Evolutionary conservation across 2,113 vertebrate species (phyloP), one percentile per base, ranked within the genome.

Genomic region (Merops nubicus): DNA sequence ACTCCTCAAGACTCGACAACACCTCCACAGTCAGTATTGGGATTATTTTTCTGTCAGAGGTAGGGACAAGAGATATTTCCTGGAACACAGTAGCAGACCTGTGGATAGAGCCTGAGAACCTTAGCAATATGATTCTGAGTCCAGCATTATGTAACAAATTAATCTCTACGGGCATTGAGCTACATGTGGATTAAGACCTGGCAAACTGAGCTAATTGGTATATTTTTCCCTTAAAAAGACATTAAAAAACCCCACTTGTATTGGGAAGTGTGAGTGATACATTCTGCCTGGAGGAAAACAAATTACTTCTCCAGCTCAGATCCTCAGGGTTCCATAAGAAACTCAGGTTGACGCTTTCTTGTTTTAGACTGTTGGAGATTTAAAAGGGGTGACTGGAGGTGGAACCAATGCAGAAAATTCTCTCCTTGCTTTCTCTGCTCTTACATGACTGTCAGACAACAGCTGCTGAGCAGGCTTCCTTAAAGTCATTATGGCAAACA

Each of bases 281-380:
- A 29, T 69, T 97, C 64, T 83, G 33, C 45, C 64, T 88, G 68
- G 40, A 88, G 67, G 57, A 91, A 96, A 95, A 90, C 33, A 88
- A 86, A 85, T 90, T 74, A 73, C 62, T 19, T 38, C 45, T 96
- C 79, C 73, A 90, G 67, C 48, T 86, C 72, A 67, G 23, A 80
- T 88, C 38, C 16, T 54, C 51, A 60, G 72, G 67, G 47, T n/a
- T 93, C 76, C 7, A 18, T 72, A 77, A 83, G 34, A 38, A 95
- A 11, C 40, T 76, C 20, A 7, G 43, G 73, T 74, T 95, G 57
- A 77, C n/a, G 38, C 18, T 85, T 72, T 26, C 57, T 73, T 86
- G 50, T 69, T 95, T 82, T 31, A 85, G 60, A 60, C 31, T 64
- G 36, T 26, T 88, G n/a, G 38, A n/a, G 33, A 51, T 93, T 94